Percentiles rank a stretch among this genome's conserved stretches.
Conservation (phyloP, 2,888 invertebrate species). For the Agapostemon virescens region DNA sequence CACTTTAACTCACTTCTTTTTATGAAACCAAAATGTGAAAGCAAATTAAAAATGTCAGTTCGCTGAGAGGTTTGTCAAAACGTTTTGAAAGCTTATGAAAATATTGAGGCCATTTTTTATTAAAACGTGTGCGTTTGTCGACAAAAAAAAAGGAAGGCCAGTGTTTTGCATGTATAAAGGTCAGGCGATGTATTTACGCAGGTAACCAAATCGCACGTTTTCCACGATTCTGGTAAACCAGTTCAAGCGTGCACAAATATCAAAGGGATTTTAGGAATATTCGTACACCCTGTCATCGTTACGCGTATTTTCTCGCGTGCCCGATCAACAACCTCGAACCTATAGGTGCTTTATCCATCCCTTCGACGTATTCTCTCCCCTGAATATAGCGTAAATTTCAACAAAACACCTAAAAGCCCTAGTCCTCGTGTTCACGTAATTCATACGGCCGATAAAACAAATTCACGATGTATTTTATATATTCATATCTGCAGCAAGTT, state of each 20-base stretch:
- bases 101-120: neutral
- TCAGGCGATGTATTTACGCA: constrained; percentile 9
- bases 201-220: constrained; percentile 2
- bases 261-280: constrained; percentile 31
- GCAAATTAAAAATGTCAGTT: neutral
- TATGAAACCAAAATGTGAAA: too few relatives aligned
- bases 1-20: too few relatives aligned
- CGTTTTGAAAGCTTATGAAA: neutral
- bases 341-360: constrained; percentile 14
- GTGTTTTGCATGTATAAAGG: constrained; percentile 1
- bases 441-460: constrained; percentile 27
- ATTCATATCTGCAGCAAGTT: constrained; percentile 23
- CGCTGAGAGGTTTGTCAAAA: neutral
- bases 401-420: constrained; percentile 29
- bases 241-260: constrained; percentile 1
- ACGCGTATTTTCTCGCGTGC: constrained; percentile 15
- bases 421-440: constrained; percentile 25
- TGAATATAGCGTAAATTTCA: constrained; percentile 31
- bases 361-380: neutral
- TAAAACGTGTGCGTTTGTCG: neutral
- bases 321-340: constrained; percentile 15
- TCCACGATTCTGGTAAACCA: neutral
- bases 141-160: neutral
- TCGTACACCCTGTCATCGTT: constrained; percentile 5
- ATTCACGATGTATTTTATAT: constrained; percentile 21